Evolutionary conservation across 1,140 invertebrate species (phyloP), one percentile per base, ranked within the genome.

Genomic region (Habropoda laboriosa): DNA sequence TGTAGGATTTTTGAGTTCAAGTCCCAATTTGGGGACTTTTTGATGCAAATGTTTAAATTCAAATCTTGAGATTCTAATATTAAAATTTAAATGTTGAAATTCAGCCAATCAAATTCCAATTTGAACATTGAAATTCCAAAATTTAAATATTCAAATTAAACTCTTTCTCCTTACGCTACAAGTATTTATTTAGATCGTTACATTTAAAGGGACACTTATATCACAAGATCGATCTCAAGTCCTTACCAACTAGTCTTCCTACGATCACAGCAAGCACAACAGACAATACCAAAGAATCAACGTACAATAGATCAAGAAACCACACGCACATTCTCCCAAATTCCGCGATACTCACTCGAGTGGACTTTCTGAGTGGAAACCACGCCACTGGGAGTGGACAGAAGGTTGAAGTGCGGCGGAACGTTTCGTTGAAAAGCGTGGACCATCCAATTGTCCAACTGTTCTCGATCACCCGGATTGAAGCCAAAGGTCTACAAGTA

Each of bases 401-500:
- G 91, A 8, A 97, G 93, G 92, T 96, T 96, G 88, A 97, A 97
- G 89, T 97, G 95, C 24, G 96, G 95, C 45, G 96, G 96, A 85
- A 97, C 93, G 89, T 97, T 97, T 89, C 95, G 96, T 87, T 97
- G 96, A 90, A 97, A 97, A 55, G 95, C 94, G 79, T 96, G 95
- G 70, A 97, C 93, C 93, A 98, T 94, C 94, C 96, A 97, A 85
- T 95, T 95, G 89, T 98, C 97, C 72, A 97, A 90, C 83, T 96
- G 95, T 79, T 97, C 96, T 30, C 95, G 94, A 82, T 97, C 96
- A 6, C 95, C 94, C 0, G 95, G 94, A 88, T 95, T 96, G 83
- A 97, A 96, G 45, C 96, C 96, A 74, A 98, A 92, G 1, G 97
- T 96, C 96, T 96, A 58, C 72, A 83, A 83, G 16, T 1, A 40